These are phyloP conservation scores for Gymnoscopelus microlampas DNA, from an alignment of 2,797 vertebrate genomes.

Conservation along the genomic window DNA sequence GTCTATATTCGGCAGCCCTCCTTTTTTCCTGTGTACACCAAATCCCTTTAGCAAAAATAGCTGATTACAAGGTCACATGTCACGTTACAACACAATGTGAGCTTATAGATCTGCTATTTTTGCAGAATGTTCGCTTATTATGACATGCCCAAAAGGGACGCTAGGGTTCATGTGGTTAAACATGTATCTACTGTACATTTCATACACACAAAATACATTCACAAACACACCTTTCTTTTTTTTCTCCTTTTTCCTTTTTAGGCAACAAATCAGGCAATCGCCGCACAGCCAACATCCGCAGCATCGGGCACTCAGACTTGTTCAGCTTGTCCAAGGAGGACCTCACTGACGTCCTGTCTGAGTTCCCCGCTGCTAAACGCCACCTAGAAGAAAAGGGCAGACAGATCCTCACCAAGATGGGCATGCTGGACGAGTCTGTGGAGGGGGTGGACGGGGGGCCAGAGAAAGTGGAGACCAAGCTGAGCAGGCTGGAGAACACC, in stretches of 20 bases:
- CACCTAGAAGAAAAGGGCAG: conserved; percentile 91
- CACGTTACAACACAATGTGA: no score
- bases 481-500: conserved; percentile 83
- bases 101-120: no score
- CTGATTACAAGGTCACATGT: no score
- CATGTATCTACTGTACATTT: background rate
- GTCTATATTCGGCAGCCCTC: no score
- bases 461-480: conserved; percentile 79
- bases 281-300: conserved; percentile 93
- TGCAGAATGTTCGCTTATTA: no score
- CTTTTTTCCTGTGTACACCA: no score
- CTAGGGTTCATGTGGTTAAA: background rate
- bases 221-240: no score
- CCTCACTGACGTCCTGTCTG: conserved; percentile 85
- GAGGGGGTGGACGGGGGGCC: conserved; percentile 62
- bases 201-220: background rate
- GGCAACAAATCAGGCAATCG: conserved; percentile 93
- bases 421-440: conserved; percentile 80
- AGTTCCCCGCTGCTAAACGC: conserved; percentile 89
- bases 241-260: conserved; percentile 47
- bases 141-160: no score
- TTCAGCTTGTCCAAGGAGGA: conserved; percentile 95
- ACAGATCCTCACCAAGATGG: conserved; percentile 91
- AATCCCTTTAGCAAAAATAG: no score
- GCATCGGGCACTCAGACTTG: conserved; percentile 92